Conservation (phyloP, 2,888 invertebrate species). For the Sinodicranocentrus sp. region DNA sequence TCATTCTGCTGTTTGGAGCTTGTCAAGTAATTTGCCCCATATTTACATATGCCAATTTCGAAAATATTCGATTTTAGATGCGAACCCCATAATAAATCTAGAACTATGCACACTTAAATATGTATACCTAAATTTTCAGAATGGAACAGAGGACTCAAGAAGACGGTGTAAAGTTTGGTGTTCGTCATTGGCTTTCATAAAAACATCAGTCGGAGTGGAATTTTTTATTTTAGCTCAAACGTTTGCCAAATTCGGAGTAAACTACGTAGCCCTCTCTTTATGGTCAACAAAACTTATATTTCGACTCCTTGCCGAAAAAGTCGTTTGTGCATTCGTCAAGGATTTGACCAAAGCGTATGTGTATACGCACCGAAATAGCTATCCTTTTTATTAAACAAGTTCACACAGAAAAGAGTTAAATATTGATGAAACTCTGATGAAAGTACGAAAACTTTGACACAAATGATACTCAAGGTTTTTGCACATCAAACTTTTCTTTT, state of each 20-base stretch:
- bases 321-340: slow-evolving; percentile 70
- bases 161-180: slow-evolving; percentile 73
- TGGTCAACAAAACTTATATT: slow-evolving; percentile 72
- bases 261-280: slow-evolving; percentile 68
- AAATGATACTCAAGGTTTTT: not conserved
- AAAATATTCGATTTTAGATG: too few relatives aligned
- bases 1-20: slow-evolving; percentile 72
- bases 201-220: slow-evolving; percentile 70
- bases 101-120: too few relatives aligned
- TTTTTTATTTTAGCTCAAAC: slow-evolving; percentile 72
- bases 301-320: slow-evolving; percentile 67
- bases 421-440: not conserved
- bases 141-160: slow-evolving; percentile 69
- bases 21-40: slow-evolving; percentile 69
- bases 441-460: not conserved
- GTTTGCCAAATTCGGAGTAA: slow-evolving; percentile 71
- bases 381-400: slow-evolving; percentile 67
- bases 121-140: slow-evolving; percentile 56
- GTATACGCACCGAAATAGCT: slow-evolving; percentile 68
- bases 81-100: too few relatives aligned
- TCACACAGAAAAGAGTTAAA: not conserved
- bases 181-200: slow-evolving; percentile 71
- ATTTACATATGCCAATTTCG: too few relatives aligned
- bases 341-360: slow-evolving; percentile 68
- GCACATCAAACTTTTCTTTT: not conserved